Evolutionary conservation across 2,888 invertebrate species (phyloP).

Genomic region (Troglohyphantes excavatus): DNA sequence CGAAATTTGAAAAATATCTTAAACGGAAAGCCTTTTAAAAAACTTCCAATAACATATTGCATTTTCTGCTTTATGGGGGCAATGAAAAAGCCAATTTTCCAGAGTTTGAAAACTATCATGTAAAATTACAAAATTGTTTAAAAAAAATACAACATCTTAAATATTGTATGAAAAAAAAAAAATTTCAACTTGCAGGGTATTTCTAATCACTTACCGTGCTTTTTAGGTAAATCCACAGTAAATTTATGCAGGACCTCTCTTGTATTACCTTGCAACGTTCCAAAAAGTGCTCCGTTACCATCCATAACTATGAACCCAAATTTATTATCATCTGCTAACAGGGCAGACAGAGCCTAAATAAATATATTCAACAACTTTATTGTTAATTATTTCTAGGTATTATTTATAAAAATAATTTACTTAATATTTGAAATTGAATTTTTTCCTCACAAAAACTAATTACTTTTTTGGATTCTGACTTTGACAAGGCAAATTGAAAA

Average conservation of each 20-base stretch:
- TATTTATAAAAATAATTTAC: too few species aligned
- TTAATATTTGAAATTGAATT: neutral
- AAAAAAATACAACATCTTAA: neutral
- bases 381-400: too few species aligned
- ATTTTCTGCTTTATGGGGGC: too few species aligned
- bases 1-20: neutral
- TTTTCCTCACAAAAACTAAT: neutral
- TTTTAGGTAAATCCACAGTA: constrained; percentile 99
- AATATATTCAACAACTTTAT: too few species aligned
- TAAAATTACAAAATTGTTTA: neutral
- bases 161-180: neutral
- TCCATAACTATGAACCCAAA: constrained; percentile 99
- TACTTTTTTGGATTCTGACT: too few species aligned
- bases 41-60: neutral
- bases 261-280: constrained; percentile 97
- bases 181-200: neutral
- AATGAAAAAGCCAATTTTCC: neutral
- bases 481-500: too few species aligned
- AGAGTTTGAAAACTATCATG: neutral
- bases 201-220: constrained; percentile 89
- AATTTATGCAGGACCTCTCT: constrained; percentile 97
- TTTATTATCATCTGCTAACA: constrained; percentile 99
- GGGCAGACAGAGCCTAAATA: constrained; percentile 92
- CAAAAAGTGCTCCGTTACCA: constrained; percentile 99
- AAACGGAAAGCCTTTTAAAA: neutral